Evolutionary conservation across 1,140 invertebrate genomes (phyloP).

Genomic region (Acromyrmex heyeri): DNA sequence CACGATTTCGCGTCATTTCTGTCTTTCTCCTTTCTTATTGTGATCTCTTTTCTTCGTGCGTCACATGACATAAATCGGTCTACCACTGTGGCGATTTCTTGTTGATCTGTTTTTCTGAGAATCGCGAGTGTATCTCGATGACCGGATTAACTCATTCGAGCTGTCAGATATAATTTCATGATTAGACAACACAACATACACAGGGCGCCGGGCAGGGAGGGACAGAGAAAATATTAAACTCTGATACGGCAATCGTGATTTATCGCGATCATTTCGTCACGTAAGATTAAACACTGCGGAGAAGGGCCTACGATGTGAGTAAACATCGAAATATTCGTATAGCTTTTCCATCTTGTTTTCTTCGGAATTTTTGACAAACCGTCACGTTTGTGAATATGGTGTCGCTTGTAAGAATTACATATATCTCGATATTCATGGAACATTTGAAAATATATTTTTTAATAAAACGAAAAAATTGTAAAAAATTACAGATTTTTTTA

Average conservation of each 20-base stretch:
- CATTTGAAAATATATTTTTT: too few relatives aligned
- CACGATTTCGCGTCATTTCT: constrained; percentile 8
- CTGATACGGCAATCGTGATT: constrained; percentile 58
- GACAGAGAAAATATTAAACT: constrained; percentile 20
- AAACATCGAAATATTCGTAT: constrained; percentile 43
- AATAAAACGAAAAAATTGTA: too few relatives aligned
- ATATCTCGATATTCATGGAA: background rate
- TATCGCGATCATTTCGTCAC: constrained; percentile 56
- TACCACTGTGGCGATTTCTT: constrained; percentile 50
- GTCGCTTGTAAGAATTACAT: background rate
- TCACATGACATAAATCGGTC: constrained; percentile 60
- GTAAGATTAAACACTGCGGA: constrained; percentile 1
- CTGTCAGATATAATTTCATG: constrained; percentile 58
- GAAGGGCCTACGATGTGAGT: constrained; percentile 27
- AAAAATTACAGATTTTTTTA: too few relatives aligned
- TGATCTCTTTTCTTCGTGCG: background rate
- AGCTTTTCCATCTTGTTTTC: constrained; percentile 24
- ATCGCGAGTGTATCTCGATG: constrained; percentile 48
- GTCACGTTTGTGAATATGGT: background rate
- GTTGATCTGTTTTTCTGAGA: constrained; percentile 64
- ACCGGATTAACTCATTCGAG: constrained; percentile 50
- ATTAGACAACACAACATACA: background rate
- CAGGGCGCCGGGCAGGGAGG: constrained; percentile 6
- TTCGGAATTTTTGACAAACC: background rate
- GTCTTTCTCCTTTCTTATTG: background rate